These are phyloP conservation scores for Lepidochrysops patricia DNA, from an alignment of 2,888 invertebrate genomes.

Conservation along the genomic window DNA sequence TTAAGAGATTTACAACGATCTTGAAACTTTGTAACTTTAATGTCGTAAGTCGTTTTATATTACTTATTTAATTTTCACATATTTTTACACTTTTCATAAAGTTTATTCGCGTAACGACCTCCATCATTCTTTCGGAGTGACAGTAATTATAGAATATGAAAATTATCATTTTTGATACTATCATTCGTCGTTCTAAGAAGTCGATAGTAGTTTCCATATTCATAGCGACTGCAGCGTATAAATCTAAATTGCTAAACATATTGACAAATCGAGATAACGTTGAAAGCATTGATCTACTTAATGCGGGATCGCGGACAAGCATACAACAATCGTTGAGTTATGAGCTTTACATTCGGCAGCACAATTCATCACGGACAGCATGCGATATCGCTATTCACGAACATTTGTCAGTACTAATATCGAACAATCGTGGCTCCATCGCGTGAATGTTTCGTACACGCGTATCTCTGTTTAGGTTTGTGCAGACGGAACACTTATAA, in stretches of 20 bases:
- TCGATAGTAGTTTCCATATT: neutral
- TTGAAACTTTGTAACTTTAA: conserved; percentile 36
- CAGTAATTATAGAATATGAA: too few relatives aligned
- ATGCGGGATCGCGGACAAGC: conserved; percentile 22
- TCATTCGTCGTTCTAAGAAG: too few relatives aligned
- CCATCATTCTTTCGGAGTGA: too few relatives aligned
- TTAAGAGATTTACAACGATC: conserved; percentile 45
- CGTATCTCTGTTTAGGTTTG: conserved; percentile 23
- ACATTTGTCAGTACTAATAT: conserved; percentile 56
- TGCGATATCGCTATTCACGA: conserved; percentile 47
- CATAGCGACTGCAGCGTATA: neutral
- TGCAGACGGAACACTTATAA: neutral
- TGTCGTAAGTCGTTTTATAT: conserved; percentile 29
- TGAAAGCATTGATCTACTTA: conserved; percentile 13
- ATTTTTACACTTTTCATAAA: too few relatives aligned
- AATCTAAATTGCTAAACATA: conserved; percentile 1
- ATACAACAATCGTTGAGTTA: conserved; percentile 31
- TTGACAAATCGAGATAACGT: conserved; percentile 1
- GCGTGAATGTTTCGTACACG: conserved; percentile 34
- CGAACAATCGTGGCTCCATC: conserved; percentile 49
- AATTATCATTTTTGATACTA: too few relatives aligned
- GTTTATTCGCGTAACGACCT: too few relatives aligned
- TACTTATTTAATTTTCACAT: conserved; percentile 15
- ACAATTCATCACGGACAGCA: conserved; percentile 49
- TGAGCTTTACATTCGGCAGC: conserved; percentile 38